A percentile compares a stretch with the other conserved stretches of the same genome.
Evolutionary conservation across 2,797 vertebrate genomes (phyloP).

Genomic region (Carapus acus): DNA sequence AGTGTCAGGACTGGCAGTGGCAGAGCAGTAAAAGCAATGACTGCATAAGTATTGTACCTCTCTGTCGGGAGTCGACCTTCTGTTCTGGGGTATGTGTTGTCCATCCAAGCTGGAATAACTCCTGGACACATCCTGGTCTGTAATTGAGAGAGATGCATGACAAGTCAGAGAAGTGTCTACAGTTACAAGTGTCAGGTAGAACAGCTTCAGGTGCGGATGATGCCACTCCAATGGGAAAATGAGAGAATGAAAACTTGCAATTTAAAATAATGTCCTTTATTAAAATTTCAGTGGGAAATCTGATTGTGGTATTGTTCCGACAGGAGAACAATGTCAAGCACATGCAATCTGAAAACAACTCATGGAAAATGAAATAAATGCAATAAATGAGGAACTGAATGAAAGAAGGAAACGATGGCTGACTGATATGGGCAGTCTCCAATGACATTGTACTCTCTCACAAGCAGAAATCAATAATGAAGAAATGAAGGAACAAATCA

Average conservation of each 20-base stretch:
- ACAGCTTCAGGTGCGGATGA: slow-evolving; percentile 27
- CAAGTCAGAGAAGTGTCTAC: slow-evolving; percentile 26
- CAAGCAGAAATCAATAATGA: slow-evolving; percentile 32
- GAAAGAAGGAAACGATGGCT: slow-evolving; percentile 13
- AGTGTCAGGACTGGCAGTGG: too few species aligned
- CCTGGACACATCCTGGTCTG: slow-evolving; percentile 83
- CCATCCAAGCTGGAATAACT: slow-evolving; percentile 79
- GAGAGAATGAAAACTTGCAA: slow-evolving; percentile 48
- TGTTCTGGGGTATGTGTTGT: slow-evolving; percentile 77
- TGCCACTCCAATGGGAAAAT: slow-evolving; percentile 46
- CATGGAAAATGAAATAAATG: slow-evolving; percentile 32
- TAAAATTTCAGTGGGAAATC: slow-evolving; percentile 45
- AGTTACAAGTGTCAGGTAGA: slow-evolving; percentile 7
- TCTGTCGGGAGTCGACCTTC: slow-evolving; percentile 84
- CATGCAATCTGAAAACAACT: slow-evolving; percentile 36
- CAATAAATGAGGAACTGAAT: slow-evolving; percentile 13
- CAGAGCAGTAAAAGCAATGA: neutral
- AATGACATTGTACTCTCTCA: too few species aligned
- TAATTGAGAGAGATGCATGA: slow-evolving; percentile 58
- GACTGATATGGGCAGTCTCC: slow-evolving; percentile 22
- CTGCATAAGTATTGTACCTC: slow-evolving; percentile 74
- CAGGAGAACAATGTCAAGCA: slow-evolving; percentile 31
- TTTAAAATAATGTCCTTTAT: slow-evolving; percentile 48
- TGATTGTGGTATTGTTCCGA: slow-evolving; percentile 10
- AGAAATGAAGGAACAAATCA: slow-evolving; percentile 25